phyloP scores from a whole-genome alignment of 2,113 vertebrate species.

The Cheirogaleus medius region DNA sequence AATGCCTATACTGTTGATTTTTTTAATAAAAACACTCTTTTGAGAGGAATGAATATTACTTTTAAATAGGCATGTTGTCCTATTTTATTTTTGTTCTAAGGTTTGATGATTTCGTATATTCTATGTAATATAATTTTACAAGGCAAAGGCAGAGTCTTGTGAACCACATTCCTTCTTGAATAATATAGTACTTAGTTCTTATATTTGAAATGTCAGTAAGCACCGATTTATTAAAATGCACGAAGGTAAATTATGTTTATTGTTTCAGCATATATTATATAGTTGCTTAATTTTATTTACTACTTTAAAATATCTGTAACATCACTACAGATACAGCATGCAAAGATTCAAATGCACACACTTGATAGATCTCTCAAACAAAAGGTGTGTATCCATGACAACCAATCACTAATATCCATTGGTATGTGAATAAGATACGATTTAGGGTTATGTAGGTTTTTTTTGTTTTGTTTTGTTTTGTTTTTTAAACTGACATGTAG shows the following conservation, averaged over 20 bases:
- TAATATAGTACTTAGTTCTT: background rate
- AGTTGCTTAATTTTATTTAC: constrained; percentile 83
- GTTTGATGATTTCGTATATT: background rate
- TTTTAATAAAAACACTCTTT: background rate
- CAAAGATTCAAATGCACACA: constrained; percentile 72
- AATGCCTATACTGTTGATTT: background rate
- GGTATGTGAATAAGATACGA: constrained; percentile 71
- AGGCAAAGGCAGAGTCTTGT: background rate
- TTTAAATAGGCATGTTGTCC: background rate
- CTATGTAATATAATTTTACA: background rate
- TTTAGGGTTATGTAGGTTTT: constrained; percentile 72
- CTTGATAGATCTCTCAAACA: constrained; percentile 75
- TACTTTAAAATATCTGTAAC: constrained; percentile 72
- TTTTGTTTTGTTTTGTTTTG: no score
- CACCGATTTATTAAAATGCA: constrained; percentile 69
- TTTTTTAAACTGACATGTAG: background rate
- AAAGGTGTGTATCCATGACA: constrained; percentile 86
- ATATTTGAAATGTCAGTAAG: constrained; percentile 56
- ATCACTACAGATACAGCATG: constrained; percentile 47
- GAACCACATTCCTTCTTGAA: background rate
- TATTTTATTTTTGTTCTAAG: background rate
- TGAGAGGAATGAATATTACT: background rate
- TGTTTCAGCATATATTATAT: constrained; percentile 74
- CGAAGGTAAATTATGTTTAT: constrained; percentile 63
- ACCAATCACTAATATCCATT: constrained; percentile 71